Evolutionary conservation across 2,888 invertebrate genomes (phyloP).

Genomic region (Melieria omissa): DNA sequence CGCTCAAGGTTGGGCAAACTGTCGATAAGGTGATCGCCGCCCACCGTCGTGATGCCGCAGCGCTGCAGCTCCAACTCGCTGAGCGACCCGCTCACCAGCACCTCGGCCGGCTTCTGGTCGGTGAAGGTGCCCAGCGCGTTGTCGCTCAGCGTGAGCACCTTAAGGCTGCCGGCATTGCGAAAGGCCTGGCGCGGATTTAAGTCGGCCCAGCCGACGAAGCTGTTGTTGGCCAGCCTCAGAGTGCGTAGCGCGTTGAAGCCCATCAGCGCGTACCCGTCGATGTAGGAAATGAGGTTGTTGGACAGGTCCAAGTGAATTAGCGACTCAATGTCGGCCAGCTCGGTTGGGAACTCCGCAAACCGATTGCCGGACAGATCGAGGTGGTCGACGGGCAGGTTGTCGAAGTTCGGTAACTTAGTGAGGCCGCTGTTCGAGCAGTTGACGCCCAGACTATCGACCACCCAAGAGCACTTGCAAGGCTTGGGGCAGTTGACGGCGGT

Average conservation of each 20-base stretch:
- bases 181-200: conserved; percentile 71
- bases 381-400: conserved; percentile 68
- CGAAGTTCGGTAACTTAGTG: conserved; percentile 54
- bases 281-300: conserved; percentile 69
- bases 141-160: conserved; percentile 73
- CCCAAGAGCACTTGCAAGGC: conserved; percentile 60
- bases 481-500: conserved; percentile 54
- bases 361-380: conserved; percentile 75
- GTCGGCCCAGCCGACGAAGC: conserved; percentile 71
- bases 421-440: conserved; percentile 58
- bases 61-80: conserved; percentile 72
- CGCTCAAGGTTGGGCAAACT: conserved; percentile 70
- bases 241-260: conserved; percentile 71
- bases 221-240: conserved; percentile 74
- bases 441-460: conserved; percentile 60
- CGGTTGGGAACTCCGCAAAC: conserved; percentile 70
- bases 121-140: conserved; percentile 72
- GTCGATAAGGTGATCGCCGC: conserved; percentile 64
- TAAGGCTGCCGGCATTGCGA: conserved; percentile 68
- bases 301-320: conserved; percentile 71
- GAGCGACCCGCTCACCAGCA: conserved; percentile 72
- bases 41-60: conserved; percentile 72
- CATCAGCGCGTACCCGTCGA: conserved; percentile 68
- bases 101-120: conserved; percentile 68
- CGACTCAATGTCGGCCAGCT: conserved; percentile 68